Evolutionary conservation across 2,888 invertebrate genomes (phyloP), one percentile per base, ranked within the genome.

Genomic region (Heliconius ethilla): DNA sequence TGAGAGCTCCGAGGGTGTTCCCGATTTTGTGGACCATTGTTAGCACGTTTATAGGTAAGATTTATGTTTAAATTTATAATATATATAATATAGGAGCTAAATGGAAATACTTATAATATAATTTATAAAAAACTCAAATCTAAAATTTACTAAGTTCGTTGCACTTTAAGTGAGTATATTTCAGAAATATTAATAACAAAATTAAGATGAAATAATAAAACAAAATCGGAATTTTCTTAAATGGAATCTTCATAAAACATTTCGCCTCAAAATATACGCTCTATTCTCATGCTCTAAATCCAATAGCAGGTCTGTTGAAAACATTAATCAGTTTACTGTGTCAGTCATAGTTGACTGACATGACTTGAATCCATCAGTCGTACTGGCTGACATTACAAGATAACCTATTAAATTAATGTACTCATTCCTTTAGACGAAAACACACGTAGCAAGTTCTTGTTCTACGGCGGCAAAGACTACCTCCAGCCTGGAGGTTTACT

Each of bases 1-100:
- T 98, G 69, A 95, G 98, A 70, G 99, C 99, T 18, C 99, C 99
- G 0, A 95, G 99, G 81, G 98, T 99, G 73, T 99, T 99, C 90
- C 99, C 99, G 7, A 98, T 99, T 77, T 95, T 99, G 62, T 99
- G 99, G 99, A 99, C 99, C 0, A 96, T 99, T 78, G 97, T 99
- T 82, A 97, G 98, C 91, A 98, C 98, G 2, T 99, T 99, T 89
- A 99, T 99, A 85, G 96, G 97, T 97, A 13, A 89, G 88, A 79
- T 59, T 65, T 25, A 27, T 1, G 27, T 45, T 74, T 22, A 75
- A n/a, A 59, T 59, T 59, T 51, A 27, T 27, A 27, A 27, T 27
- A 27, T 27, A 27, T 27, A 27, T 27, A 18, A 51, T 37, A 10
- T 37, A 37, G 7, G 1, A 9, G 40, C 40, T 40, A 40, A 33